Evolutionary conservation across 2,888 invertebrate genomes (phyloP).

Genomic region (Nycteola revayana): DNA sequence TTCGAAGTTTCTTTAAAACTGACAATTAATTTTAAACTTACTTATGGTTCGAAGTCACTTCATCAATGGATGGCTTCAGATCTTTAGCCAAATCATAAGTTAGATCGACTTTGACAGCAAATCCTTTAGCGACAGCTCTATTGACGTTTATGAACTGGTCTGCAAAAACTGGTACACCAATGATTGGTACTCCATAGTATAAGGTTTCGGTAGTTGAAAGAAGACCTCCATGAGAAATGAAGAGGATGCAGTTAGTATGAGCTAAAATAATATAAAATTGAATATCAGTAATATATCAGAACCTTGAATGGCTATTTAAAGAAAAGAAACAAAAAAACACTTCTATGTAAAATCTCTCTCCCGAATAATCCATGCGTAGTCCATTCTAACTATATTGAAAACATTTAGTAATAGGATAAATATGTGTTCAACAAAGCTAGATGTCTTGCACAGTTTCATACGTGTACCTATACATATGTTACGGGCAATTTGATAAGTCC

Average conservation of each 20-base stretch:
- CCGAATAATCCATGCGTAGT: no score
- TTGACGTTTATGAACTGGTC: conserved; percentile 57
- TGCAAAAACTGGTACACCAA: conserved; percentile 58
- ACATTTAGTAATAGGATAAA: no score
- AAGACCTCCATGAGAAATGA: conserved; percentile 65
- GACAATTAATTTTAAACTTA: no score
- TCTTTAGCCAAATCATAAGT: conserved; percentile 29
- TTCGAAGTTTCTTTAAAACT: no score
- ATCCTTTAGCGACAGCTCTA: conserved; percentile 46
- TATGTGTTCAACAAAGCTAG: no score
- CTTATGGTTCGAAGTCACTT: no score
- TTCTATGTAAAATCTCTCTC: no score
- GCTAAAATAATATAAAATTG: conserved; percentile 40
- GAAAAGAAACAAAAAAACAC: not conserved
- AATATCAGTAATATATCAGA: not conserved
- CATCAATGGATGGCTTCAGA: conserved; percentile 41
- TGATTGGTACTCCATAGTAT: conserved; percentile 52
- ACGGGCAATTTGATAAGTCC: not conserved
- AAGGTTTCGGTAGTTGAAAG: conserved; percentile 56
- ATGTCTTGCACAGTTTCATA: no score
- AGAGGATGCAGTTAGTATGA: conserved; percentile 57
- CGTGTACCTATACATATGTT: no score
- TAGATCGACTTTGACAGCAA: conserved; percentile 42
- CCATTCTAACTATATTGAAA: no score
- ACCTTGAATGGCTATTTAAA: not conserved